These are phyloP conservation scores for Arbacia lixula DNA, from an alignment of 53 echinoderm and acorn worm genomes.

Conservation along the genomic window DNA sequence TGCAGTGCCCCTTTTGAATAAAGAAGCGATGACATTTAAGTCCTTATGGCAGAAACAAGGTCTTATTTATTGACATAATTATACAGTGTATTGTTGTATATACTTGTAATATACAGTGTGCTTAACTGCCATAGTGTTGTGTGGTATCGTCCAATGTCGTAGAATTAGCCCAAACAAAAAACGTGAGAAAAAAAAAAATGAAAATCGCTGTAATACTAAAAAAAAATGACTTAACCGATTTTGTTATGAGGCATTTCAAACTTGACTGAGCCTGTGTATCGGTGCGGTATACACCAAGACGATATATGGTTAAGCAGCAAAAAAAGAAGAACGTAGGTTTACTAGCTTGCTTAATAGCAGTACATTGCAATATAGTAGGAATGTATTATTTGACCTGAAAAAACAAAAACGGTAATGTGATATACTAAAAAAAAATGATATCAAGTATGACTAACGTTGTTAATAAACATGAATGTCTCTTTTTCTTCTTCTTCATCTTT, in stretches of 20 bases:
- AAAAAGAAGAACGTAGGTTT: background rate
- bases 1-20: too few species aligned
- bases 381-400: slow-evolving; percentile 5
- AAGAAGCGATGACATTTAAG: background rate
- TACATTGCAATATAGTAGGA: slow-evolving; percentile 30
- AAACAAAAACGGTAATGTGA: background rate
- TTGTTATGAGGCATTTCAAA: too few species aligned
- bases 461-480: slow-evolving; percentile 22
- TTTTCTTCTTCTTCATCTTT: background rate
- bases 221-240: too few species aligned
- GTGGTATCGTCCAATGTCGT: background rate
- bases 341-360: slow-evolving; percentile 11
- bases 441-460: background rate
- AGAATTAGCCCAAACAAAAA: too few species aligned
- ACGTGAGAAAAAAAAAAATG: too few species aligned
- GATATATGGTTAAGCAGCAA: too few species aligned
- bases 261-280: too few species aligned
- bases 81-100: slow-evolving; percentile 14
- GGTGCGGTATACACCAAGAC: too few species aligned
- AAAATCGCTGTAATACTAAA: too few species aligned
- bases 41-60: slow-evolving; percentile 27
- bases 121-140: slow-evolving; percentile 37
- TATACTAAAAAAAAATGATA: slow-evolving; percentile 16
- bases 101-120: slow-evolving; percentile 19
- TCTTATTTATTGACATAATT: slow-evolving; percentile 22